These are phyloP conservation scores for Branchellion lobata DNA, from an alignment of 2,888 invertebrate species.

Conservation along the genomic window DNA sequence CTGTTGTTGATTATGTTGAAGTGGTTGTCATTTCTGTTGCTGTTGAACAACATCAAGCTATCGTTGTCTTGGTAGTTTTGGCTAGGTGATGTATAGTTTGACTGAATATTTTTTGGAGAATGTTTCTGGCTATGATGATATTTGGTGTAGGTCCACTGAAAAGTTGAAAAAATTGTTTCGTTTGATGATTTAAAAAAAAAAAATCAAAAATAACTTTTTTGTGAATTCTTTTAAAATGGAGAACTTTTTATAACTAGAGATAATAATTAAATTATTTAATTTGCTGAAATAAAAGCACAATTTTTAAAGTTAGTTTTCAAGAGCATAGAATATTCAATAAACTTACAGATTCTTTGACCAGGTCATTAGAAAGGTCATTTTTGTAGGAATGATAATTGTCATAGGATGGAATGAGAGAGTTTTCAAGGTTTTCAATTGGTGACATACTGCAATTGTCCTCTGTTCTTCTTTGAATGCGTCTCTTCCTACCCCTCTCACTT, in stretches of 20 bases:
- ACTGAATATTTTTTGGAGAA: neutral
- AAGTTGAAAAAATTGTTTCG: too few species aligned
- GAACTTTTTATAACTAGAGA: neutral
- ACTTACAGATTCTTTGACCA: constrained; percentile 40
- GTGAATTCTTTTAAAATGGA: neutral
- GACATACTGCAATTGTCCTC: neutral
- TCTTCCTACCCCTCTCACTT: neutral
- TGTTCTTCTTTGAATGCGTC: neutral
- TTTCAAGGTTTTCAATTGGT: constrained; percentile 18
- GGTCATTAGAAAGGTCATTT: neutral
- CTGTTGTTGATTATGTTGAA: neutral
- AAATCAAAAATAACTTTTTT: too few species aligned
- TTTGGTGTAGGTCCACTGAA: constrained; percentile 40
- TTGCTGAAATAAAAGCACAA: too few species aligned
- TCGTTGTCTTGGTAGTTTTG: neutral
- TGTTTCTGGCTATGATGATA: constrained; percentile 19
- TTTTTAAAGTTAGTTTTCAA: too few species aligned
- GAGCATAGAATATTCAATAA: too few species aligned
- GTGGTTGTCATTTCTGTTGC: neutral
- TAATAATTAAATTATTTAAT: neutral
- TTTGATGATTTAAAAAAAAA: too few species aligned
- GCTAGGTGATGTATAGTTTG: neutral
- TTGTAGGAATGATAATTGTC: constrained; percentile 27
- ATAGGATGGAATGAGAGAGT: neutral
- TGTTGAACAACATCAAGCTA: neutral